phyloP scores from a whole-genome alignment of 2,888 invertebrate genomes.

The Phaonia tiefii region DNA sequence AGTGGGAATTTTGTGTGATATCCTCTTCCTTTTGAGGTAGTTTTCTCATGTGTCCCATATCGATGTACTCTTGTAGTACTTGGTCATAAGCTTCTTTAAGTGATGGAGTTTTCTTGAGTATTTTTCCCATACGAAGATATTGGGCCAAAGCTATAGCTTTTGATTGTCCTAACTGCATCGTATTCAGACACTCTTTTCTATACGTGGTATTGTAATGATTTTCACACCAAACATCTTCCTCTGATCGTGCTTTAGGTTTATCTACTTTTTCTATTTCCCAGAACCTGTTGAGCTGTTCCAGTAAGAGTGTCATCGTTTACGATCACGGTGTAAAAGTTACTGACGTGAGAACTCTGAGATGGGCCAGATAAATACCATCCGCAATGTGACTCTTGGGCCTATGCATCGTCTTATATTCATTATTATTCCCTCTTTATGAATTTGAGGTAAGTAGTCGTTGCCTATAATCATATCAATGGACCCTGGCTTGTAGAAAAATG shows the following conservation, averaged over 20 bases:
- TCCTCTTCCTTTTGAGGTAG: background rate
- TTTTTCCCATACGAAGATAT: background rate
- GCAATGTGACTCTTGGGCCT: constrained; percentile 23
- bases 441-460: constrained; percentile 39
- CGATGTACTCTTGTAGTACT: background rate
- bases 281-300: too few species aligned
- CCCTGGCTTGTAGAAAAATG: background rate
- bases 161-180: background rate
- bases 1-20: background rate
- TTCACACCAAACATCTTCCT: constrained; percentile 12
- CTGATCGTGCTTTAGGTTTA: background rate
- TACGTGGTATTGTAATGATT: constrained; percentile 1
- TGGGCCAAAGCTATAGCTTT: background rate
- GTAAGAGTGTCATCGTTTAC: too few species aligned
- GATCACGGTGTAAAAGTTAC: background rate
- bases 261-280: constrained; percentile 38
- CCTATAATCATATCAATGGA: constrained; percentile 1
- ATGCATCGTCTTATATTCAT: background rate
- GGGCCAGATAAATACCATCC: constrained; percentile 19
- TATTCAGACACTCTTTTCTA: background rate
- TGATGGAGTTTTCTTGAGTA: background rate
- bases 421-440: constrained; percentile 6
- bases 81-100: background rate
- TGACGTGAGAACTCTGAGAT: too few species aligned
- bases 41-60: constrained; percentile 4